Conservation (phyloP, 1,140 invertebrate genomes). For the Papilio machaon region DNA sequence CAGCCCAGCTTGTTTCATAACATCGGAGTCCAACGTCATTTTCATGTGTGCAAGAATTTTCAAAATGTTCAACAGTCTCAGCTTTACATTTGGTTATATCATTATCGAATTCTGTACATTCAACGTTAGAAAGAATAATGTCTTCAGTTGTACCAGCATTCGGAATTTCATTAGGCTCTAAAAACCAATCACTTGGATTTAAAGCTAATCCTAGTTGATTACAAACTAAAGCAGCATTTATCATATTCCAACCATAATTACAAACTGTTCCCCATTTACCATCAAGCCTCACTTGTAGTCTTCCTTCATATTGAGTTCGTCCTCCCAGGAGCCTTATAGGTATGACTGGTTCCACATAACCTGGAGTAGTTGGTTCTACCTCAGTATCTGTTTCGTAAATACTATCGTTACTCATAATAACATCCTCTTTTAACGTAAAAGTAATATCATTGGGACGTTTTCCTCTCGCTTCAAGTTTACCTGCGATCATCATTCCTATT, state of each 20-base stretch:
- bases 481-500: constrained; percentile 98
- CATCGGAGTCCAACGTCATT: constrained; percentile 95
- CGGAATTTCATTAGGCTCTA: constrained; percentile 91
- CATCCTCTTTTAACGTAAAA: constrained; percentile 90
- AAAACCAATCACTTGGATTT: constrained; percentile 95
- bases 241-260: constrained; percentile 97
- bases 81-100: constrained; percentile 94
- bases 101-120: constrained; percentile 95
- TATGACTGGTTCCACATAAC: constrained; percentile 82
- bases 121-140: constrained; percentile 92
- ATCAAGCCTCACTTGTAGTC: constrained; percentile 90
- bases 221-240: constrained; percentile 95
- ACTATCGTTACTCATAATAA: constrained; percentile 84
- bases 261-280: constrained; percentile 98
- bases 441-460: constrained; percentile 89
- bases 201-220: constrained; percentile 96
- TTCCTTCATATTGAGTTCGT: constrained; percentile 88
- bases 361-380: constrained; percentile 81
- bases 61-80: constrained; percentile 89
- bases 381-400: constrained; percentile 83
- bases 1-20: constrained; percentile 96
- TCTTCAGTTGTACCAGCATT: constrained; percentile 89
- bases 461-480: constrained; percentile 92
- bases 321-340: constrained; percentile 91
- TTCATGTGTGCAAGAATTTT: constrained; percentile 94